phyloP scores from a whole-genome alignment of 2,113 vertebrate species.

The Chionis minor region DNA sequence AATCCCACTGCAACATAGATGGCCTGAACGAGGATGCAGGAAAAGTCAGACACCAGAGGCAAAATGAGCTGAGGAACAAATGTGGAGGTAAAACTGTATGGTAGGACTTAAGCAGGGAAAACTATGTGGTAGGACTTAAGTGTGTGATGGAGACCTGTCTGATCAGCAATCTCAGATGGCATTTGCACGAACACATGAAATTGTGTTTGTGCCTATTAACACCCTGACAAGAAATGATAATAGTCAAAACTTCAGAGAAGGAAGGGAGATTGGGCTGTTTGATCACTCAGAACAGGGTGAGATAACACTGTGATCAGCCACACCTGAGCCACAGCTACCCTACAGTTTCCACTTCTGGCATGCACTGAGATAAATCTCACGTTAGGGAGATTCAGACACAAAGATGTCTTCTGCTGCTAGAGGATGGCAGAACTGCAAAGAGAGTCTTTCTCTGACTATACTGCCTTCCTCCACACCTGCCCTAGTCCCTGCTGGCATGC shows the following conservation, averaged over 20 bases:
- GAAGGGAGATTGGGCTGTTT: not conserved
- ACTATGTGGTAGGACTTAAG: not conserved
- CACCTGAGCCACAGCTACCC: not conserved
- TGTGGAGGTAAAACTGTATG: not conserved
- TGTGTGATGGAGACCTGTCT: not conserved
- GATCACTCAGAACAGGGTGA: not conserved
- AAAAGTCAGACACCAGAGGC: not conserved
- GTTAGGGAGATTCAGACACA: not conserved
- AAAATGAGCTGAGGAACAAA: not conserved
- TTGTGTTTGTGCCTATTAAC: not conserved
- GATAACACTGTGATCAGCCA: not conserved
- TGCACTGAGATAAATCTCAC: not conserved
- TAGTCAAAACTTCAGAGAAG: not conserved
- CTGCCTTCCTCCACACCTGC: not conserved
- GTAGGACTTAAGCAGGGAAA: not conserved
- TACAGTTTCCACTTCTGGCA: not conserved
- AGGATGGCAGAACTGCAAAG: not conserved
- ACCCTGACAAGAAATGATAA: not conserved
- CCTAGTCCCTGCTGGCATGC: not conserved
- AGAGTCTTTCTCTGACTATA: not conserved
- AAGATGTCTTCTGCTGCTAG: not conserved
- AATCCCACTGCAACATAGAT: not conserved
- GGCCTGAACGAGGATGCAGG: not conserved
- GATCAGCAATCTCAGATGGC: not conserved
- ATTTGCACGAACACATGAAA: not conserved